phyloP scores from a whole-genome alignment of 2,888 invertebrate genomes.

The Chalcosyrphus nemorum region DNA sequence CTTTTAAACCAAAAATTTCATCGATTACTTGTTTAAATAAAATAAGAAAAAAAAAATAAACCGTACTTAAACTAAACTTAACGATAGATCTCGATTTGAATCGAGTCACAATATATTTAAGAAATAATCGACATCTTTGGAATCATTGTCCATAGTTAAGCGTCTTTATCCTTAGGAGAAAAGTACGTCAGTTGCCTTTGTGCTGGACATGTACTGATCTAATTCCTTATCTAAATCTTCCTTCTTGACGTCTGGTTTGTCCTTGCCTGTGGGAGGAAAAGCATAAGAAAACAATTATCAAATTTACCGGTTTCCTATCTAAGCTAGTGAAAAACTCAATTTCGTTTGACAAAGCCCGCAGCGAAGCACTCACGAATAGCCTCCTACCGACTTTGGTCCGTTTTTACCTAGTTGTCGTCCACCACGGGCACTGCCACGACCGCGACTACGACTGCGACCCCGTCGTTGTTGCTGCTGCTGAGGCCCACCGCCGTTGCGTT shows the following conservation, averaged over 20 bases:
- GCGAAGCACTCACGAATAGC: conserved; percentile 63
- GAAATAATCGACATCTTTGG: neutral
- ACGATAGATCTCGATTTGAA: neutral
- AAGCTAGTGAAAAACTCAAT: conserved; percentile 48
- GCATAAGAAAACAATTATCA: conserved; percentile 45
- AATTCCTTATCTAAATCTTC: conserved; percentile 88
- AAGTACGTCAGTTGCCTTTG: conserved; percentile 80
- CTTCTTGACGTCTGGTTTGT: conserved; percentile 80
- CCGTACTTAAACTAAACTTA: conserved; percentile 26
- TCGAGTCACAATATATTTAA: neutral
- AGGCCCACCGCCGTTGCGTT: conserved; percentile 54
- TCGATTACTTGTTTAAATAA: neutral
- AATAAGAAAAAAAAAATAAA: neutral
- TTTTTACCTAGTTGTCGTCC: conserved; percentile 79
- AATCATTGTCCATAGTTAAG: neutral
- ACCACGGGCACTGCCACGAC: conserved; percentile 75
- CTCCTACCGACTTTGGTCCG: conserved; percentile 74
- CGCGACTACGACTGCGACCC: conserved; percentile 80
- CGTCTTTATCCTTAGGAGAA: conserved; percentile 12
- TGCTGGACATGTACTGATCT: conserved; percentile 88
- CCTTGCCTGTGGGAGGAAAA: conserved; percentile 74
- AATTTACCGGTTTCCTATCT: neutral
- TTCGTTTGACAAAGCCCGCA: conserved; percentile 51
- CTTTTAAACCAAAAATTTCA: conserved; percentile 3
- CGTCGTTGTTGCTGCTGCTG: conserved; percentile 77